Conservation (phyloP, 2,888 invertebrate species). For the Eupithecia centaureata region DNA sequence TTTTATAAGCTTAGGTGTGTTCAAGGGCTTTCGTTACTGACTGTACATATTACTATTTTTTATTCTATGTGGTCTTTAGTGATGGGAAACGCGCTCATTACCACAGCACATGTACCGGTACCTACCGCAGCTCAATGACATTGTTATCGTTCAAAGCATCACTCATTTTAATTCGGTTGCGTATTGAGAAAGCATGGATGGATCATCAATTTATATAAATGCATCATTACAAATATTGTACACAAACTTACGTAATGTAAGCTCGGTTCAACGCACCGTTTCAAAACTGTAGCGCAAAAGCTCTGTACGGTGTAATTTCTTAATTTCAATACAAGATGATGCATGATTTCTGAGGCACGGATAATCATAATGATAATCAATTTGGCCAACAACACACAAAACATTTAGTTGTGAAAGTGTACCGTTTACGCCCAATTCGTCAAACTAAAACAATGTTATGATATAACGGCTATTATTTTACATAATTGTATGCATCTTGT, state of each 20-base stretch:
- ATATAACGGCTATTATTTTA: conserved; percentile 37
- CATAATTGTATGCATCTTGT: conserved; percentile 46
- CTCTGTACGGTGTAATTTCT: conserved; percentile 58
- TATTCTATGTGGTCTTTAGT: conserved; percentile 23
- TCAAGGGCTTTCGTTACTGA: too few relatives aligned
- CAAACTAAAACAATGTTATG: conserved; percentile 37
- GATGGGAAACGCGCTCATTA: conserved; percentile 50
- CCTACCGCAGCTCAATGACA: conserved; percentile 54
- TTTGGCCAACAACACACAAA: conserved; percentile 31
- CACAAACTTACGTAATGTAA: conserved; percentile 55
- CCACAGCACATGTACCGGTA: conserved; percentile 41
- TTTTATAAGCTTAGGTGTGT: too few relatives aligned
- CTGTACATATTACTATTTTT: too few relatives aligned
- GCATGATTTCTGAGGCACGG: conserved; percentile 3
- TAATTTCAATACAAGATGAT: conserved; percentile 51
- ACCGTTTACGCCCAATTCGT: conserved; percentile 14
- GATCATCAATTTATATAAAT: conserved; percentile 72
- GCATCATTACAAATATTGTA: conserved; percentile 66
- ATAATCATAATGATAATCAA: conserved; percentile 7
- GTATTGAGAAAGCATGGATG: conserved; percentile 53
- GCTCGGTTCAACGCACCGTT: conserved; percentile 63
- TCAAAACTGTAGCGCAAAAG: conserved; percentile 49
- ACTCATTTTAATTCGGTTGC: conserved; percentile 69
- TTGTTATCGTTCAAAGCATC: conserved; percentile 68
- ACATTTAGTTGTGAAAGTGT: conserved; percentile 38